Base-by-base conservation (phyloP, 2,797 vertebrate genomes). In the Eulemur coronatus region DNA sequence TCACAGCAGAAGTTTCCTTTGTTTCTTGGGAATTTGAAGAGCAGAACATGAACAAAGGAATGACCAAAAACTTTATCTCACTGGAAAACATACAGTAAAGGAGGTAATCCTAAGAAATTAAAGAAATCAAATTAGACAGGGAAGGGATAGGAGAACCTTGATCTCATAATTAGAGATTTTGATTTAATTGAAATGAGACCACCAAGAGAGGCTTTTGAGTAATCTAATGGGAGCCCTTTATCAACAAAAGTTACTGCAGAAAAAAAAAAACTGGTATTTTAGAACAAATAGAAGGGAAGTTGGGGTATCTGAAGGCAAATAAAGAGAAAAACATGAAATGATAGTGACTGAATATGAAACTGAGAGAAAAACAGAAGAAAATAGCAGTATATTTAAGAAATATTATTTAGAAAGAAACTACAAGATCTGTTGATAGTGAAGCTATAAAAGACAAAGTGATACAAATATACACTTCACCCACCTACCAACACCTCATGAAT, bases 201-300 rank as follows among this genome's bases (percentile, higher is more conserved):
- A 92, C 86, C 55, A 50, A 81, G 30, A 57, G 70, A 92, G 79
- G 2, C 12, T 82, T 96, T 59, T 76, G 57, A 86, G 69, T 50
- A 93, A 63, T 24, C 92, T 75, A 69, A 5, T 86, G 24, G 33
- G 59, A 89, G 90, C 86, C 63, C 43, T 93, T 97, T 89, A 89
- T 63, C 76, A 82, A 73, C 80, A 84, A 80, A 94, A 90, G 26
- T 80, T 89, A 90, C 88, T 80, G 59, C 75, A 55, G 72, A 33
- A 80, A 55, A 75, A 95, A 93, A 93, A 92, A 91, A 94, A 72
- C 75, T 87, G 69, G 59, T 41, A 87, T 96, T 97, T 97, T 84
- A 50, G 61, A 92, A 89, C 17, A 55, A 85, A 89, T 15, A 87
- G 61, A 90, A 79, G 50, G 35, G 48, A 82, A 85, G 41, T 4